Conservation (phyloP, 1,140 invertebrate genomes). For the Batillaria attramentaria region DNA sequence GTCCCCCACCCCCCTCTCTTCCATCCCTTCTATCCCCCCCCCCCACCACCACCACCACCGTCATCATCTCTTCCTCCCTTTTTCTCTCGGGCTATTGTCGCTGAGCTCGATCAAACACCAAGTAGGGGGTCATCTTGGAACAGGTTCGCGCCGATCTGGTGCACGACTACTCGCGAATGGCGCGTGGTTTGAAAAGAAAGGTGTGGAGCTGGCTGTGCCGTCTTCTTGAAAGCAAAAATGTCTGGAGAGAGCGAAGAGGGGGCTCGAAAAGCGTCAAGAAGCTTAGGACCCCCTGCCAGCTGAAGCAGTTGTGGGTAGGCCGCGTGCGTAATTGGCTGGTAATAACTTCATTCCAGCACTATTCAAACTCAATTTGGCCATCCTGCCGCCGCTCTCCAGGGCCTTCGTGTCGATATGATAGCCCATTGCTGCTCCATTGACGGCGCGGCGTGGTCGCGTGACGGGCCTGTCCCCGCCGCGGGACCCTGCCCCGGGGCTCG, state of each 20-base stretch:
- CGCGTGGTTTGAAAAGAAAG: no score
- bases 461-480: neutral
- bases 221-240: neutral
- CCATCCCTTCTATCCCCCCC: neutral
- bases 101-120: no score
- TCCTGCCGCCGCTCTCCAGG: conserved; percentile 5
- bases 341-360: conserved; percentile 36
- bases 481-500: neutral
- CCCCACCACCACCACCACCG: neutral
- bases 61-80: neutral
- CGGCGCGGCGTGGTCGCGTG: conserved; percentile 21
- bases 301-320: conserved; percentile 10
- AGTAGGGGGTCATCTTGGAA: no score
- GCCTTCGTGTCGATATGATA: conserved; percentile 33
- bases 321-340: conserved; percentile 30
- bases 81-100: no score
- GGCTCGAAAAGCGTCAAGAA: no score
- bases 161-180: no score
- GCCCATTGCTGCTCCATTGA: conserved; percentile 25
- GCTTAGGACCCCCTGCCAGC: conserved; percentile 14
- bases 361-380: conserved; percentile 37
- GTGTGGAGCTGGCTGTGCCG: no score
- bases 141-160: no score
- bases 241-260: neutral
- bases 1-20: no score